Percentiles rank a stretch among this genome's conserved stretches.
Evolutionary conservation across 2,888 invertebrate species (phyloP).

Genomic region (Plebejus anna): DNA sequence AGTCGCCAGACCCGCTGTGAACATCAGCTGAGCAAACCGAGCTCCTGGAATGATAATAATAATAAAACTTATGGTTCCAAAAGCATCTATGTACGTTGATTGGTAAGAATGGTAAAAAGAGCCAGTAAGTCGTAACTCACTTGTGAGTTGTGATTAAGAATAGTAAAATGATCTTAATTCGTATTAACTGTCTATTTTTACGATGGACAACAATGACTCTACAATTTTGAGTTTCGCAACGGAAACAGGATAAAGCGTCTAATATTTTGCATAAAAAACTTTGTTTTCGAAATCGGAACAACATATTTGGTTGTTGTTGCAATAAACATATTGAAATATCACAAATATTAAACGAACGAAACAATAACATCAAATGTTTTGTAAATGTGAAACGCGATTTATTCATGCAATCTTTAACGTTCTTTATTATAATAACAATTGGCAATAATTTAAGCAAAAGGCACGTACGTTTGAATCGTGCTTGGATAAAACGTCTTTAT

Average conservation of each 20-base stretch:
- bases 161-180: neutral
- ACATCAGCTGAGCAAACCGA: conserved; percentile 66
- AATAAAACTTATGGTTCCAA: no score
- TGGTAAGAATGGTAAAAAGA: no score
- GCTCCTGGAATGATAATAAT: conserved; percentile 53
- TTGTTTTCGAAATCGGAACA: neutral
- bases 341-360: neutral
- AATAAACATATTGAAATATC: conserved; percentile 7
- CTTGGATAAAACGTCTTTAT: neutral
- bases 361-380: conserved; percentile 1
- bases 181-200: neutral
- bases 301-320: neutral
- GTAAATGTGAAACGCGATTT: neutral
- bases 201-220: neutral
- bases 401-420: neutral
- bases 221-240: neutral
- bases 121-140: neutral
- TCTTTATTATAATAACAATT: neutral
- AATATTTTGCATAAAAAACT: neutral
- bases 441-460: neutral
- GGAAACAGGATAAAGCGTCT: neutral
- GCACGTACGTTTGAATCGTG: neutral
- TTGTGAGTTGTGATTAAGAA: neutral
- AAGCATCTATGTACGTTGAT: no score
- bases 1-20: conserved; percentile 58